These are phyloP conservation scores for Coenobita brevimanus DNA, from an alignment of 1,140 invertebrate species.

Conservation along the genomic window DNA sequence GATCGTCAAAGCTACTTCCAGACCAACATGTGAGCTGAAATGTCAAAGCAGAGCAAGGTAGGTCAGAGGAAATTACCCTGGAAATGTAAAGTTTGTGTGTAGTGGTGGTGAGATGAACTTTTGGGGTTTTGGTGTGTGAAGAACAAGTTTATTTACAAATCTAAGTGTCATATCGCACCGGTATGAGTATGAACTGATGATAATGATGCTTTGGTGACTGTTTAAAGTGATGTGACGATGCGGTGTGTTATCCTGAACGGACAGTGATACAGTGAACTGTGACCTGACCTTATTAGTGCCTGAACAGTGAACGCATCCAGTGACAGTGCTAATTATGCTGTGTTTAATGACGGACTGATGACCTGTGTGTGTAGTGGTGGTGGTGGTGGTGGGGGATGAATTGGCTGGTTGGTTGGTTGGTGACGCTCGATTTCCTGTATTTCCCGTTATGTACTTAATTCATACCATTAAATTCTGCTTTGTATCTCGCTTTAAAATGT, in stretches of 20 bases:
- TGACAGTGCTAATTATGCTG: background rate
- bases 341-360: background rate
- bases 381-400: background rate
- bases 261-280: too few relatives aligned
- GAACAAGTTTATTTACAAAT: too few relatives aligned
- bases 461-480: too few relatives aligned
- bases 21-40: constrained; percentile 69
- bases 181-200: too few relatives aligned
- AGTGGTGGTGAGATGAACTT: background rate
- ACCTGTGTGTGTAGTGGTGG: background rate
- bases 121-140: background rate
- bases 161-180: too few relatives aligned
- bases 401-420: background rate
- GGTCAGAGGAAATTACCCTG: background rate
- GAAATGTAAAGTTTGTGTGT: background rate
- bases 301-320: too few relatives aligned
- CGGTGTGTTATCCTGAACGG: too few relatives aligned
- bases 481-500: too few relatives aligned
- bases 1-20: constrained; percentile 65
- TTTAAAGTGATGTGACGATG: too few relatives aligned
- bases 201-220: too few relatives aligned
- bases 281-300: too few relatives aligned
- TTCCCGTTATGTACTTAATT: too few relatives aligned
- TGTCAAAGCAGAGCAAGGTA: constrained; percentile 69
- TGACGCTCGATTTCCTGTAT: background rate